Evolutionary conservation across 2,113 vertebrate species (phyloP), one percentile per base, ranked within the genome.

Genomic region (Patagioenas fasciata): DNA sequence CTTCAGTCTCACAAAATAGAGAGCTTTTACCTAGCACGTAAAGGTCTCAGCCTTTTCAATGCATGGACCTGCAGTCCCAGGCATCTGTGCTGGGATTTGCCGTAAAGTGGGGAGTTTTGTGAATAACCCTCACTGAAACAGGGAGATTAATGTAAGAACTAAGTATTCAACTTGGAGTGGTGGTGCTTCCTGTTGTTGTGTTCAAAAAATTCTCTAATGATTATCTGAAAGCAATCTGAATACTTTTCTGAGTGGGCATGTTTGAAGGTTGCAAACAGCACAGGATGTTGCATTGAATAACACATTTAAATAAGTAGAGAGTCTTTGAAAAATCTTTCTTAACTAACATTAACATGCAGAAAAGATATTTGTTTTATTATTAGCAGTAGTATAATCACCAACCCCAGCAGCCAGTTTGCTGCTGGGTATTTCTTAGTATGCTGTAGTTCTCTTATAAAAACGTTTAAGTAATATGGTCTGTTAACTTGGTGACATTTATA

Each of bases 401-500:
- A 21, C 8, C 38, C 14, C 56, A 79, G 79, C 29, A 91, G 34
- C 9, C 69, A 64, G 54, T 81, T 26, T 86, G 36, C n/a, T 79
- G 8, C 9, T 72, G 34, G 4, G 15, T 34, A 18, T 89, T 95
- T 94, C 38, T 11, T 60, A 60, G 58, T 73, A 28, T 65, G 34
- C 80, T 88, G 57, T 62, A 53, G 53, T 87, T 93, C 91, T 86
- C 9, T 69, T 54, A 74, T 89, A 24, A 78, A 70, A 86, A 83
- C 64, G 15, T 24, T 31, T 87, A 78, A 38, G 66, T 77, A 67
- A 87, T 82, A 47, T 44, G 10, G 21, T 65, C 48, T 93, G 36
- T 77, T 75, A 85, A 89, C 25, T 54, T 53, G 11, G 24, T 90
- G 75, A 64, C 36, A 93, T 88, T 95, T 94, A 34, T 32, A 93